Evolutionary conservation across 2,888 invertebrate genomes (phyloP), one percentile per base, ranked within the genome.

Genomic region (Craniophora ligustri): DNA sequence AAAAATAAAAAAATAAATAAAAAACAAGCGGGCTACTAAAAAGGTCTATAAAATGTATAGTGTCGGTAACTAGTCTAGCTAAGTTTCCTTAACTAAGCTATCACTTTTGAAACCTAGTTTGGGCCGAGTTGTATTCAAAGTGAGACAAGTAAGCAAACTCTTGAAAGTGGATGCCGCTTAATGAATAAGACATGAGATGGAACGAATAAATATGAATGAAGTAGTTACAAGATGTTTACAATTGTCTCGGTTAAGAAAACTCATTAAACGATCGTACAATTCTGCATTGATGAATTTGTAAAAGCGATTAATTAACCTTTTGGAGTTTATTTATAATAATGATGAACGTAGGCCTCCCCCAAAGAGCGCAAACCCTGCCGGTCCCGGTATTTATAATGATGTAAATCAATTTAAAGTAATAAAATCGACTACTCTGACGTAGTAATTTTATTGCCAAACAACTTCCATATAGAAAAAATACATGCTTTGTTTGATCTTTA

Each of bases 91-190:
- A 49, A 38, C 46, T 53, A 63, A 58, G 49, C 64, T 49, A 64
- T 67, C 53, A 56, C 56, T 56, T 38, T 48, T 46, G 30, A 39
- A 67, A 55, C 46, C 68, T 50, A 65, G 63, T 62, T 65, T 47
- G 67, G 62, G 45, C 40, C 6, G 19, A 53, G 42, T 53, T 48
- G 57, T 56, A 56, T 67, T 67, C 63, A 56, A 57, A 65, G 57
- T 65, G 30, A 62, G 45, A 62, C 68, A 62, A 62, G 68, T 47
- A 67, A 65, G 47, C 18, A 67, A 62, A 67, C 68, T 50, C 47
- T 50, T 62, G 46, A 56, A 62, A 62, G 50, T 67, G 57, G 65
- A 65, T 65, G 64, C 41, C 11, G 50, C 49, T 47, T 47, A 35
- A 67, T 65, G 65, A 65, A 67, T 65, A 62, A 67, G 47, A 40